These are phyloP conservation scores for Ceratothoa steindachneri DNA, from an alignment of 2,888 invertebrate genomes.

Conservation along the genomic window DNA sequence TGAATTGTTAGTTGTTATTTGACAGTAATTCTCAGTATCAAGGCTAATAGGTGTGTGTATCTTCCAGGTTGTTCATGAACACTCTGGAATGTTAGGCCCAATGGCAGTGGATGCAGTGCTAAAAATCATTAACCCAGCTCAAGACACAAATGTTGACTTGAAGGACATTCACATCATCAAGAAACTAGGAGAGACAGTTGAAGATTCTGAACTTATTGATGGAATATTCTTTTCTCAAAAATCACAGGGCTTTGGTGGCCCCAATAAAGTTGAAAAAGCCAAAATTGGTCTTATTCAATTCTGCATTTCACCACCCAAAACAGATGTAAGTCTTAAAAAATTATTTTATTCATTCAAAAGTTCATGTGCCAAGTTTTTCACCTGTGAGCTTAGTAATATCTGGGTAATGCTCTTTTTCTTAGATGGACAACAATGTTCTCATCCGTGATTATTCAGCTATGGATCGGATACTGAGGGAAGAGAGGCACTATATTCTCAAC, in stretches of 20 bases:
- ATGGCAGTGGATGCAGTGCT: constrained; percentile 96
- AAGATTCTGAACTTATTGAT: constrained; percentile 91
- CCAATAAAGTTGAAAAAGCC: constrained; percentile 90
- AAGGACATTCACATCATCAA: constrained; percentile 95
- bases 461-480: constrained; percentile 96
- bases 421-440: constrained; percentile 59
- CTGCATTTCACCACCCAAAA: constrained; percentile 98
- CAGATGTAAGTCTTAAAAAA: constrained; percentile 71
- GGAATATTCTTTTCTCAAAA: constrained; percentile 93
- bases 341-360: neutral
- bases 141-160: constrained; percentile 77
- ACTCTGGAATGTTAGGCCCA: constrained; percentile 89
- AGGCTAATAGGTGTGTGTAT: neutral
- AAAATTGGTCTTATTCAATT: constrained; percentile 99
- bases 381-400: neutral
- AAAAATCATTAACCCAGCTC: constrained; percentile 70
- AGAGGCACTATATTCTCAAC: constrained; percentile 93
- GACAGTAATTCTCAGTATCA: neutral
- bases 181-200: constrained; percentile 93
- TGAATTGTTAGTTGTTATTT: neutral
- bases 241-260: constrained; percentile 78
- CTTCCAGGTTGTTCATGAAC: constrained; percentile 89
- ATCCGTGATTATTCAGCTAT: constrained; percentile 99
- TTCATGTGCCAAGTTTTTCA: neutral
- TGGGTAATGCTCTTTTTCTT: constrained; percentile 12